Base-by-base conservation (phyloP, 2,888 invertebrate genomes). In the Cyaniris semiargus region DNA sequence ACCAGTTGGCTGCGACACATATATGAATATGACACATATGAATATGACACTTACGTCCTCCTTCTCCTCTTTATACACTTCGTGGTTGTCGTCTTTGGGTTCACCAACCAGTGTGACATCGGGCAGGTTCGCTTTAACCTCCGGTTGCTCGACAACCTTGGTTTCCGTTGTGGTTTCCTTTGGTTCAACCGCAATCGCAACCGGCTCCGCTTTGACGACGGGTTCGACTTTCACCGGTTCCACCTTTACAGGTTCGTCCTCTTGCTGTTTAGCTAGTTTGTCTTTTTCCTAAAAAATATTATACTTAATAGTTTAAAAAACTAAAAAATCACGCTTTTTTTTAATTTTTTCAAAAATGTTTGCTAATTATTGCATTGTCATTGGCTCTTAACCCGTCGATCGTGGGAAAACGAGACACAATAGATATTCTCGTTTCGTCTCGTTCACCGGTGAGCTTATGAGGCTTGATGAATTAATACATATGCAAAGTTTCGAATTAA, bases 81-180 rank as follows among this genome's bases (percentile, higher is more conserved):
- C 91, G 80, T 89, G 86, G 23, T 85, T 88, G 7, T 89, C 88
- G 44, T 90, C 91, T 27, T 88, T 89, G 0, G 84, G 82, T 4
- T 89, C 90, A 0, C 90, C 89, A 0, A 92, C 93, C 0, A 90
- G 80, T 1, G 91, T 90, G 10, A 92, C 94, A 79, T 93, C 93
- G 0, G 93, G 93, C 76, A 93, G 80, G 75, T 90, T 92, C 0
- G 81, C 80, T 27, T 82, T 82, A 15, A 75, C 79, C 70, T 84
- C 81, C 10, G 31, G 34, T 38, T 77, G 77, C 5, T 81, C 44
- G 34, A 77, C 38, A 58, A 76, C 6, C 53, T 7, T 77, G 38
- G 60, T 74, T 18, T 75, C 77, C 77, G 21, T 53, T 18, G 70
- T 75, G n/a, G 71, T 76, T 75, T 76, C 71, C 13, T 44, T 72